Conservation (phyloP, 2,797 vertebrate genomes). For the Parauchenoglanis ngamensis region DNA sequence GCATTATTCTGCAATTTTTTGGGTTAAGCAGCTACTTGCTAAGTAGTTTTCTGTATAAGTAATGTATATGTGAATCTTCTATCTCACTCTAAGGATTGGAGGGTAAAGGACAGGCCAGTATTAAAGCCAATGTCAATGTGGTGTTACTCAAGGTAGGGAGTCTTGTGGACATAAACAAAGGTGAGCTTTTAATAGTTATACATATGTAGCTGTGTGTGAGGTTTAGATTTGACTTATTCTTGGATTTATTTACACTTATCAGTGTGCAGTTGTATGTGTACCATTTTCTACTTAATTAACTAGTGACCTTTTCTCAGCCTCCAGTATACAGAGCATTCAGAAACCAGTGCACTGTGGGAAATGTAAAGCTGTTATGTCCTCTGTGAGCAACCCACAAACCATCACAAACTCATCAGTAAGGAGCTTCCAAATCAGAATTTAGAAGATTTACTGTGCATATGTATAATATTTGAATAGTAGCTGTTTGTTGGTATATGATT, state of each 20-base stretch:
- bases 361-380: slow-evolving; percentile 69
- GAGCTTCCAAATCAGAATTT: not conserved
- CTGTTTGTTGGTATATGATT: not conserved
- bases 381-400: slow-evolving; percentile 60
- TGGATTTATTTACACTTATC: not conserved
- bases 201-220: not conserved
- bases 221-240: not conserved
- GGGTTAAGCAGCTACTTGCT: not conserved
- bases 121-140: slow-evolving; percentile 71
- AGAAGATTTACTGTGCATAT: not conserved
- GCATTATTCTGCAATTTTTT: not conserved
- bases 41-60: not conserved
- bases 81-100: slow-evolving; percentile 55
- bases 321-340: slow-evolving; percentile 58
- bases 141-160: slow-evolving; percentile 67
- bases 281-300: not conserved
- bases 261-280: not conserved
- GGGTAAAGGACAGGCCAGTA: slow-evolving; percentile 35
- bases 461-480: not conserved
- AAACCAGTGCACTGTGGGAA: slow-evolving; percentile 70
- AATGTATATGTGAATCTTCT: not conserved
- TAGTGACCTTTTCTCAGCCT: slow-evolving; percentile 47
- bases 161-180: slow-evolving; percentile 68
- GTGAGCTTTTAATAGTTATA: slow-evolving; percentile 52
- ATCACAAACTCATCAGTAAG: slow-evolving; percentile 62